Evolutionary conservation across 2,797 vertebrate species (phyloP).

Genomic region (Pseudomugil gertrudae): DNA sequence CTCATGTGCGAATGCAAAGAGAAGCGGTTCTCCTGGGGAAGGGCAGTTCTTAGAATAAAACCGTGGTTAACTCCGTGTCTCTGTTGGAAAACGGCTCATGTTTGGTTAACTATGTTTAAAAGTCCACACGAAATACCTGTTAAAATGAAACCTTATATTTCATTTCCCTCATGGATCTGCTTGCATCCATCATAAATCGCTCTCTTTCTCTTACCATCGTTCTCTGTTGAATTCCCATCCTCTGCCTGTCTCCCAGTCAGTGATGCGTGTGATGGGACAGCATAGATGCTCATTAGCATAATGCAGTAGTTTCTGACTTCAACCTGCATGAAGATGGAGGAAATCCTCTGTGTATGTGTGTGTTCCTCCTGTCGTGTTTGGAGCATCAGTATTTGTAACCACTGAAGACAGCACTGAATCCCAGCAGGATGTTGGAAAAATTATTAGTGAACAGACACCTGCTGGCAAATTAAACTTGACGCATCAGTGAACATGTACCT

Average conservation of each 20-base stretch:
- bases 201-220: slow-evolving; percentile 12
- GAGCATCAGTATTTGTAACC: slow-evolving; percentile 18
- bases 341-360: slow-evolving; percentile 22
- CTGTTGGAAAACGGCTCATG: no score
- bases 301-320: slow-evolving; percentile 49
- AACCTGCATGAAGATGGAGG: slow-evolving; percentile 50
- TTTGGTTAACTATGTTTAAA: not conserved
- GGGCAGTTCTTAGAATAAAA: no score
- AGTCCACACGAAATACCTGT: slow-evolving; percentile 1
- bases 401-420: slow-evolving; percentile 16
- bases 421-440: slow-evolving; percentile 48
- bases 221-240: slow-evolving; percentile 34
- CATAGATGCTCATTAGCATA: slow-evolving; percentile 70
- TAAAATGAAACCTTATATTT: slow-evolving; percentile 12
- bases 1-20: no score
- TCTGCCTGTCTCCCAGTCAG: slow-evolving; percentile 54
- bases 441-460: slow-evolving; percentile 47
- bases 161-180: slow-evolving; percentile 11
- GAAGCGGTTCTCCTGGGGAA: no score
- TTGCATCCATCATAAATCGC: not conserved
- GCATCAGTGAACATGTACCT: slow-evolving; percentile 6
- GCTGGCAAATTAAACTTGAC: slow-evolving; percentile 39
- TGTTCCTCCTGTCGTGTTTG: slow-evolving; percentile 13
- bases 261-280: slow-evolving; percentile 71
- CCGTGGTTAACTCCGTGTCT: no score